phyloP scores from a whole-genome alignment of 2,888 invertebrate genomes.

The Tetragonula carbonaria region DNA sequence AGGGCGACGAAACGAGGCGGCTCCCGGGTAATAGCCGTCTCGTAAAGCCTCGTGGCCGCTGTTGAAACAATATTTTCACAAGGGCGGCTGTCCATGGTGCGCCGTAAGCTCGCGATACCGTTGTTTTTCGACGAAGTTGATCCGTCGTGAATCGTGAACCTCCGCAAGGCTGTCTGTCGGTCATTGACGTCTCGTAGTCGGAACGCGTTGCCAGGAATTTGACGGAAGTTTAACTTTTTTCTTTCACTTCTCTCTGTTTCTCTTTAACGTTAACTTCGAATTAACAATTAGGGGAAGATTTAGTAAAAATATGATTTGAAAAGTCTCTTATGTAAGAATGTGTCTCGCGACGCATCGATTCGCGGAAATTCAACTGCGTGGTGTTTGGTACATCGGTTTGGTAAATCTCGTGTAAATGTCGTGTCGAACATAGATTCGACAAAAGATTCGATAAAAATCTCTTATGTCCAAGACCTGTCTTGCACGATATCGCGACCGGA shows the following conservation, averaged over 20 bases:
- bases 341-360: constrained; percentile 59
- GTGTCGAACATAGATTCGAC: constrained; percentile 52
- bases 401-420: constrained; percentile 29
- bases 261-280: not conserved
- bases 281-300: not conserved
- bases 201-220: not conserved
- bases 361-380: constrained; percentile 49
- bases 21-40: constrained; percentile 63
- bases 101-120: constrained; percentile 66
- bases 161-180: constrained; percentile 42
- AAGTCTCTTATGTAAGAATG: not conserved
- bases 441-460: constrained; percentile 12
- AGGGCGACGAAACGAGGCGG: constrained; percentile 31
- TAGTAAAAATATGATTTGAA: not conserved
- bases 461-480: not conserved
- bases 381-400: constrained; percentile 44
- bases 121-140: constrained; percentile 63
- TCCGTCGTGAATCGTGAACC: constrained; percentile 29
- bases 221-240: not conserved
- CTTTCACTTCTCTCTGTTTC: too few relatives aligned
- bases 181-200: constrained; percentile 55
- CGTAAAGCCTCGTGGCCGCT: constrained; percentile 45
- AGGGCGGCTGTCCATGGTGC: constrained; percentile 69
- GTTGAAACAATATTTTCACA: constrained; percentile 78
- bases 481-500: constrained; percentile 21